Base-by-base conservation (phyloP, 2,888 invertebrate species). In the Agelastica alni region DNA sequence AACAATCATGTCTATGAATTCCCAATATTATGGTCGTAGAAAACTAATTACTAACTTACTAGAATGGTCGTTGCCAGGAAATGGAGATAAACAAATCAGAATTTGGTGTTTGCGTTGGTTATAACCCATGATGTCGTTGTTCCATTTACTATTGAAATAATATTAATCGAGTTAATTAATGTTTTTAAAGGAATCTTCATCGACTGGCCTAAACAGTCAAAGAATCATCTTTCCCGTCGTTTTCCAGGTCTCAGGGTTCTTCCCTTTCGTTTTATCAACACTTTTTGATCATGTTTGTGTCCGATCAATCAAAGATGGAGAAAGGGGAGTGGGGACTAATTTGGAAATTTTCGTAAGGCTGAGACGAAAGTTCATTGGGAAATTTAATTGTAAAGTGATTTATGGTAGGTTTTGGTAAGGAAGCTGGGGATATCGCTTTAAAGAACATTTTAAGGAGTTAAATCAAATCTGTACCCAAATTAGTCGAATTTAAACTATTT, bases 281-380 rank as follows among this genome's bases (percentile, higher is more conserved):
- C 56, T 61, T 61, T 61, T 61, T 55, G 58, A 61, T 61, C 58
- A 51, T 51, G 56, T 57, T 61, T 55, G 52, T 47, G 61, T 54
- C 61, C 56, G 61, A 61, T 61, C 61, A 61, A 56, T 61, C 61
- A 61, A 59, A 61, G 53, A 53, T 42, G 56, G 37, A 39, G 37
- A 39, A 37, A 44, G 28, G 26, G 28, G 34, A 26, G 16, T 30
- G 36, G 9, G 43, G 34, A 45, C 49, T 39, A 49, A 49, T 49
- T 54, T 41, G 26, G 28, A 43, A 52, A 47, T 52, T 39, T 41
- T 42, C 53, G 28, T 32, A 32, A 30, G 36, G 17, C 22, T 20
- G 53, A 49, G 26, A 26, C 36, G 28, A 37, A 42, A 39, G 56
- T 51, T 58, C 53, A 58, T 58, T 58, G 53, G 45, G 34, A 51